Evolutionary conservation across 2,113 vertebrate species (phyloP).

Genomic region (Cephalopterus ornatus): DNA sequence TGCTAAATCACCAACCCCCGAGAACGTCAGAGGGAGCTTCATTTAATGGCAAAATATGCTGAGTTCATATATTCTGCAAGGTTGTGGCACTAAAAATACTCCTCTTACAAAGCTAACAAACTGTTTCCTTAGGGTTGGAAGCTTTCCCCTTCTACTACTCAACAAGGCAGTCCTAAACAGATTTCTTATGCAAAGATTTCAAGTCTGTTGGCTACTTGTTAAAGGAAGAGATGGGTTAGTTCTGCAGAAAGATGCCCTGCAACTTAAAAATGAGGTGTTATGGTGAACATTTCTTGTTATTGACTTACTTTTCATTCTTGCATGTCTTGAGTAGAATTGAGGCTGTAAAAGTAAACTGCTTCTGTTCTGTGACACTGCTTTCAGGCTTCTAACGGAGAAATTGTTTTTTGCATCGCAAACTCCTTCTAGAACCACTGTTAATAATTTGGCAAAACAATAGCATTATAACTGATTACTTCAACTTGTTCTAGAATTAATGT

Average conservation of each 20-base stretch:
- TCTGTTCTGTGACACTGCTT: conserved; percentile 26
- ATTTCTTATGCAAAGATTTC: background rate
- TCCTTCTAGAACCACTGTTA: conserved; percentile 71
- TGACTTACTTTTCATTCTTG: conserved; percentile 69
- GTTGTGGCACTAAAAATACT: background rate
- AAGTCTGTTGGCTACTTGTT: background rate
- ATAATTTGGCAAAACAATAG: conserved; percentile 46
- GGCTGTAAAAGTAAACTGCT: conserved; percentile 65
- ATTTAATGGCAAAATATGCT: background rate
- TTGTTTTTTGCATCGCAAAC: conserved; percentile 70
- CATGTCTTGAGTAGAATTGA: conserved; percentile 75
- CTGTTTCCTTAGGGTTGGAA: background rate
- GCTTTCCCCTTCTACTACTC: background rate
- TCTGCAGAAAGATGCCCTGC: background rate
- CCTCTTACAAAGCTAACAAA: background rate
- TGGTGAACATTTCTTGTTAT: background rate
- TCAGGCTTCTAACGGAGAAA: conserved; percentile 51
- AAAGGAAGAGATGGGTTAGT: background rate
- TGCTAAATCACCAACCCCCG: too few relatives aligned
- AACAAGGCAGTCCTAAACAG: background rate
- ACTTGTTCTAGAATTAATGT: background rate
- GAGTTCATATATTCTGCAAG: background rate
- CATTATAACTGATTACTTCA: background rate
- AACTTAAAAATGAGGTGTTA: background rate
- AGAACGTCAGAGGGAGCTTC: background rate